phyloP scores from a whole-genome alignment of 37 sponge, comb jelly and placozoan genomes.

The Eunapius fragilis region DNA sequence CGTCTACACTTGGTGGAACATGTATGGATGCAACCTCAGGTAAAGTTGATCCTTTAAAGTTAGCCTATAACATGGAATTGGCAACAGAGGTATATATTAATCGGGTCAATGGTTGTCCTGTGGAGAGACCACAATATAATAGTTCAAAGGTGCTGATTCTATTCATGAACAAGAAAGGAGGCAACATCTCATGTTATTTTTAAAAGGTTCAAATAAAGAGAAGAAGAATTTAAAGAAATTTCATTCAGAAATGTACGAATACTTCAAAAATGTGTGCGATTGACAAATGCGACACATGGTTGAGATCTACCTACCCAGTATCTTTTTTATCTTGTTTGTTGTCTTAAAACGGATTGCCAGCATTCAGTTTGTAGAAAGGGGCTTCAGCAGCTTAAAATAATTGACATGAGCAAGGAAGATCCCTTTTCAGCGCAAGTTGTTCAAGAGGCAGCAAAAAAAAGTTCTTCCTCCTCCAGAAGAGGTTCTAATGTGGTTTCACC shows the following conservation, averaged over 20 bases:
- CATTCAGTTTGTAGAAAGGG: slow-evolving; percentile 27
- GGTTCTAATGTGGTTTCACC: too few species aligned
- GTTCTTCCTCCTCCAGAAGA: too few species aligned
- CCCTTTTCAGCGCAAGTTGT: too few species aligned
- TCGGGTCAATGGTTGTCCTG: slow-evolving; percentile 15
- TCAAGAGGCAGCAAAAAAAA: too few species aligned
- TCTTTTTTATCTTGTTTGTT: slow-evolving; percentile 27
- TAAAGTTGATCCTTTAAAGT: slow-evolving; percentile 9
- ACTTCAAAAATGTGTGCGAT: slow-evolving; percentile 21
- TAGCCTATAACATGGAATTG: slow-evolving; percentile 1
- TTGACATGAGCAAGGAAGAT: too few species aligned
- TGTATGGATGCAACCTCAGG: slow-evolving; percentile 23
- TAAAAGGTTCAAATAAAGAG: slow-evolving; percentile 34
- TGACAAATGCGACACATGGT: slow-evolving; percentile 27
- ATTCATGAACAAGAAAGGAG: neutral
- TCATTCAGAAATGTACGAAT: slow-evolving; percentile 9
- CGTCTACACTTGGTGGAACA: slow-evolving; percentile 28
- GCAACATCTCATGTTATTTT: slow-evolving; percentile 7
- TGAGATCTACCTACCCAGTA: slow-evolving; percentile 22
- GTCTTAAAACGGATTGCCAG: slow-evolving; percentile 11
- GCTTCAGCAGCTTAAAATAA: neutral
- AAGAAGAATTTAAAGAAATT: neutral
- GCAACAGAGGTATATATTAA: slow-evolving; percentile 39
- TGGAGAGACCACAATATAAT: slow-evolving; percentile 32
- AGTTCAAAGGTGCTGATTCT: slow-evolving; percentile 34